Percentiles rank a stretch among this genome's conserved stretches.
Evolutionary conservation across 2,888 invertebrate genomes (phyloP).

Genomic region (Trachelus stipa): DNA sequence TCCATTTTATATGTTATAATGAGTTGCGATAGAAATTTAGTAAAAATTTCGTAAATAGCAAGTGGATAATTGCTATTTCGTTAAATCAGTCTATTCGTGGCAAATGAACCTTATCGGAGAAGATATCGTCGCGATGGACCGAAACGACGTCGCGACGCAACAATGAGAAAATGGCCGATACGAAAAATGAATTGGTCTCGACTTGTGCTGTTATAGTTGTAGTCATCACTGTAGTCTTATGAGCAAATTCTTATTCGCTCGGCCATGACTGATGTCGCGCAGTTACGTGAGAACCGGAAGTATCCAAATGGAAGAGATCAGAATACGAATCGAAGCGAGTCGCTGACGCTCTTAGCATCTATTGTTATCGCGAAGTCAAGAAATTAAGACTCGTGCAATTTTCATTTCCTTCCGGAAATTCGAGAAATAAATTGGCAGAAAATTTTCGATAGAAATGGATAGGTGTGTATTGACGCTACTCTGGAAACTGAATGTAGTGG

Average conservation of each 20-base stretch:
- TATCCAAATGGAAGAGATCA: background rate
- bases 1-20: background rate
- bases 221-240: background rate
- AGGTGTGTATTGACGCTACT: background rate
- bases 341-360: background rate
- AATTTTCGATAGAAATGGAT: background rate
- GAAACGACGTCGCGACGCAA: background rate
- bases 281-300: constrained; percentile 5
- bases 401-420: background rate
- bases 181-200: background rate
- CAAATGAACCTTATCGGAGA: background rate
- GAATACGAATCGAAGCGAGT: background rate
- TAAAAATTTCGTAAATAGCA: background rate
- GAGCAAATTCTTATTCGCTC: background rate
- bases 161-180: background rate
- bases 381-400: background rate
- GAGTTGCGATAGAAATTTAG: background rate
- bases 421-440: background rate
- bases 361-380: background rate
- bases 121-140: background rate
- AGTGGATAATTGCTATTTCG: background rate
- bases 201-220: background rate
- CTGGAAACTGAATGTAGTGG: background rate
- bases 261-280: background rate
- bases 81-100: background rate